Evolutionary conservation across 2,888 invertebrate species (phyloP).

Genomic region (Zhengitettix transpicula): DNA sequence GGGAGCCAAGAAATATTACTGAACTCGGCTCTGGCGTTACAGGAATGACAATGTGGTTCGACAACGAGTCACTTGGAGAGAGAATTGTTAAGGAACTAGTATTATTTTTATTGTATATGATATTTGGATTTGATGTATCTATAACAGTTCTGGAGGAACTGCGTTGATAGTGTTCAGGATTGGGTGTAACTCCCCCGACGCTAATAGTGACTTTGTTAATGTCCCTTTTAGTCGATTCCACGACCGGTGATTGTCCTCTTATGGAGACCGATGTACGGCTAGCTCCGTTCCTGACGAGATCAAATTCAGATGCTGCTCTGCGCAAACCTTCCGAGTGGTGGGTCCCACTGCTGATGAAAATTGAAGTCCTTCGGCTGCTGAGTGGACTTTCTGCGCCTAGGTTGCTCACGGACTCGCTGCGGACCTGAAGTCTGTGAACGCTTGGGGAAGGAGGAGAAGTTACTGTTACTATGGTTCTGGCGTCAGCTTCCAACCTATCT

Average conservation of each 20-base stretch:
- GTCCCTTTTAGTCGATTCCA: not conserved
- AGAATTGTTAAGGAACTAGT: conserved; percentile 1
- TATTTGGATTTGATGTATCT: conserved; percentile 1
- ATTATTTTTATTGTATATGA: not conserved
- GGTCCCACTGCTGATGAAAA: conserved; percentile 3
- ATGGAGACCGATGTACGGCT: not conserved
- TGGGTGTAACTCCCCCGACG: conserved; percentile 21
- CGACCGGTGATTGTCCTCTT: not conserved
- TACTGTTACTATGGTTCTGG: conserved; percentile 11
- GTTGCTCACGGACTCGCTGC: not conserved
- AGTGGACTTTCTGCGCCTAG: not conserved
- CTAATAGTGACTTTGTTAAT: conserved; percentile 30
- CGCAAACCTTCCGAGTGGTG: not conserved
- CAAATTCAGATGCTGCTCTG: conserved; percentile 3
- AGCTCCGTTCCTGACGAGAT: not conserved
- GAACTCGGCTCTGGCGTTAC: not conserved
- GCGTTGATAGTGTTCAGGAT: not conserved
- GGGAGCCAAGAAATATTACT: not conserved
- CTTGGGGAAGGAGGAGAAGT: conserved; percentile 20
- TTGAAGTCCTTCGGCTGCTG: conserved; percentile 2
- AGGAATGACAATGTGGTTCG: not conserved
- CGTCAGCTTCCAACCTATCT: not conserved
- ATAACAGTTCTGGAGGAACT: conserved; percentile 6
- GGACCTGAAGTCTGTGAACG: conserved; percentile 22
- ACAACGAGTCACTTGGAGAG: not conserved